These are phyloP conservation scores for Drosophila prostipennis DNA, from an alignment of 2,888 invertebrate genomes.

Conservation along the genomic window DNA sequence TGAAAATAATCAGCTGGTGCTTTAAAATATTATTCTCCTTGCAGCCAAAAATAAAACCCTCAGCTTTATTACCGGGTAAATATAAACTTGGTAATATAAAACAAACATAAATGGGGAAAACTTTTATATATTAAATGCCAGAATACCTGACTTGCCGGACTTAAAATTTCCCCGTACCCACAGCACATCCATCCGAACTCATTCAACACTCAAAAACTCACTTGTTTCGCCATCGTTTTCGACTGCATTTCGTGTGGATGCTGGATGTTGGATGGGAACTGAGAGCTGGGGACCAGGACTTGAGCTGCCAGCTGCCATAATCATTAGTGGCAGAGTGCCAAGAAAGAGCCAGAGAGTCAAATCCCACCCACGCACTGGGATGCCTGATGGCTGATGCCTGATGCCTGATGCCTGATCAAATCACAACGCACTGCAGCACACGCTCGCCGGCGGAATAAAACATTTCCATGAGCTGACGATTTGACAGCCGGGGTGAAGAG, in stretches of 20 bases:
- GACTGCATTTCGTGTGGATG: constrained; percentile 1
- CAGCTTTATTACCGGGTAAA: background rate
- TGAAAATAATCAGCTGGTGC: background rate
- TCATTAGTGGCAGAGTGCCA: constrained; percentile 52
- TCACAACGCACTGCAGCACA: constrained; percentile 30
- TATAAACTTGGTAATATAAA: background rate
- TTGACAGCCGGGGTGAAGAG: constrained; percentile 45
- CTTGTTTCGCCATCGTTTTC: constrained; percentile 18
- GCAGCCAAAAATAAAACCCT: background rate
- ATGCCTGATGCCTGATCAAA: constrained; percentile 8
- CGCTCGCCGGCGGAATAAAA: constrained; percentile 38
- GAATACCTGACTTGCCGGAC: background rate
- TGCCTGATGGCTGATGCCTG: constrained; percentile 5
- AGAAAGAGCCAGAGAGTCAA: constrained; percentile 25
- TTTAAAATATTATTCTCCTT: background rate
- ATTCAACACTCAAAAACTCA: constrained; percentile 12
- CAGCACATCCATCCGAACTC: background rate
- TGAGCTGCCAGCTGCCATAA: constrained; percentile 46
- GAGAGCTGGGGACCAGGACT: constrained; percentile 19
- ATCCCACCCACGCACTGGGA: constrained; percentile 28
- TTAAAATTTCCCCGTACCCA: background rate
- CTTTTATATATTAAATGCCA: background rate
- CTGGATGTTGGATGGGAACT: no score
- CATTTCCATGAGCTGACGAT: constrained; percentile 52
- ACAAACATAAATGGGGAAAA: background rate